These are phyloP conservation scores for Emydoidea blandingii DNA, from an alignment of 2,797 vertebrate genomes.

Conservation along the genomic window DNA sequence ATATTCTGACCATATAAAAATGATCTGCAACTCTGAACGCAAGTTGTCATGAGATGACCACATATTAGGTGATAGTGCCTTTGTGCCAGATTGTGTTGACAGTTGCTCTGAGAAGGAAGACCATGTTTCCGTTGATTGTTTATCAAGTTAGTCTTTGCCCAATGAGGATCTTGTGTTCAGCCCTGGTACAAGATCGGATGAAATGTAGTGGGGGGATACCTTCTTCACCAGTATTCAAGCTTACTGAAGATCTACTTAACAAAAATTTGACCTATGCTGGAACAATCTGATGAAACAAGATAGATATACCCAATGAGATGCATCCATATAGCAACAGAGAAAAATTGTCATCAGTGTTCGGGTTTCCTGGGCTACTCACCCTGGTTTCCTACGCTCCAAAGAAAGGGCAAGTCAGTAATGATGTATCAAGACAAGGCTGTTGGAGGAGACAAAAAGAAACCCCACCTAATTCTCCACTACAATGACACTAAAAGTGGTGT, in stretches of 20 bases:
- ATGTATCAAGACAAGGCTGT: background rate
- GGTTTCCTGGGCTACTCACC: background rate
- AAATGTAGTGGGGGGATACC: background rate
- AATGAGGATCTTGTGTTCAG: background rate
- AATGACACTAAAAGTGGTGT: background rate
- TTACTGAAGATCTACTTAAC: background rate
- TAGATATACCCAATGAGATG: background rate
- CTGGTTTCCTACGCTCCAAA: background rate
- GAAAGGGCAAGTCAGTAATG: background rate
- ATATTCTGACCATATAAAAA: background rate
- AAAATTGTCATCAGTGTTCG: no score
- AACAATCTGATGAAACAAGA: background rate
- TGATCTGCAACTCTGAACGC: background rate
- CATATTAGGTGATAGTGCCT: background rate
- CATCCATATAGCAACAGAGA: no score
- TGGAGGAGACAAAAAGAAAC: background rate
- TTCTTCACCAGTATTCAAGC: background rate
- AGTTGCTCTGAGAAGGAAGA: background rate
- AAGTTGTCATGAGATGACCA: background rate
- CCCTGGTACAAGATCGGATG: background rate
- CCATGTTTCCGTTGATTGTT: background rate
- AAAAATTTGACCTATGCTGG: background rate
- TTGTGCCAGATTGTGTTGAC: background rate
- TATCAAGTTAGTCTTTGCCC: background rate
- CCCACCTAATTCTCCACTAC: background rate